Base-by-base conservation (phyloP, 2,888 invertebrate genomes). In the Tetheella fluctuosa region DNA sequence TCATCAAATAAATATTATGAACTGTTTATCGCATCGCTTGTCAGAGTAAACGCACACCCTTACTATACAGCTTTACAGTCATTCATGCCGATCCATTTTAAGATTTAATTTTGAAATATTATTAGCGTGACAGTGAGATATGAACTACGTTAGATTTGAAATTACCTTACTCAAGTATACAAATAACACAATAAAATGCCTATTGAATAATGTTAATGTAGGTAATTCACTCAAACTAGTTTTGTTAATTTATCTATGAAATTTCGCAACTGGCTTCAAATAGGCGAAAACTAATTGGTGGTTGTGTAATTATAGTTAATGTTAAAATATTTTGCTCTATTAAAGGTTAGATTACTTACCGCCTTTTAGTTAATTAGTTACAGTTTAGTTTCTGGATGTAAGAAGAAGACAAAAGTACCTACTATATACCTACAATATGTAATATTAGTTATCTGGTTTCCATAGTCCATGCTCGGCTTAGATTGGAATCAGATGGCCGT, bases 211-310 rank as follows among this genome's bases (percentile, higher is more conserved):
- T 55, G 23, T 55, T 37, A 8, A 8, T 48, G 48, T 55, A 37
- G 34, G 23, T 37, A 55, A 55, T 34, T 58, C 30, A 52, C 52
- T 55, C 23, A 42, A 57, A 23, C 52, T 23, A 20, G 52, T 57
- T 42, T 48, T 25, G 42, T 64, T 71, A 78, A 76, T 69, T 69
- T 64, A 67, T 69, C 62, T 61, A 53, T 64, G 60, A 76, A 76
- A 78, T 83, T 80, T 75, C 67, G 71, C 69, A 73, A 73, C 68
- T 55, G 62, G 57, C 67, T 69, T 63, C 68, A 80, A 74, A 75
- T 75, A 75, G 74, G 74, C 79, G 76, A 80, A 81, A 83, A 77
- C 73, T 81, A 80, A 82, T 80, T 75, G 73, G 62, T 65, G 42
- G 62, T 62, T 60, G 61, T 52, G 69, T 68, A 72, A 78, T 77